Percentiles rank a stretch among this genome's conserved stretches.
Conservation (phyloP, 1,140 invertebrate genomes). For the Amyelois transitella region DNA sequence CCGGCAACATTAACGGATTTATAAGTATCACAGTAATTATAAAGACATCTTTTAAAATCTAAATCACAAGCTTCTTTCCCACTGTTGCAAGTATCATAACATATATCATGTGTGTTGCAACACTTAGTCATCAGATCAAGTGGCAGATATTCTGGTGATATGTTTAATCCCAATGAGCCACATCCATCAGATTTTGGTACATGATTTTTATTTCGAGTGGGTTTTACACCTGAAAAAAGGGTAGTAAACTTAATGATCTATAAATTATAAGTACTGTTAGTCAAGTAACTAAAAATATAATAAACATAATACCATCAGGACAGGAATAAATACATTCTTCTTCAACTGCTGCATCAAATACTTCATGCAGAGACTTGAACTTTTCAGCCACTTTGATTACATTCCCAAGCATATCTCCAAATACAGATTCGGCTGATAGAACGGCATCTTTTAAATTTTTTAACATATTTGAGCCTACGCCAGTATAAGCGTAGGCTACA, state of each 20-base stretch:
- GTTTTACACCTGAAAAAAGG: slow-evolving; percentile 75
- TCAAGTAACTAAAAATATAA: too few species aligned
- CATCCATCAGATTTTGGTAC: slow-evolving; percentile 86
- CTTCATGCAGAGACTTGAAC: slow-evolving; percentile 85
- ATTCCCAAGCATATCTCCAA: slow-evolving; percentile 84
- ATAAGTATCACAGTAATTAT: slow-evolving; percentile 86
- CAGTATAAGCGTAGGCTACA: slow-evolving; percentile 84
- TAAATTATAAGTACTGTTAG: not conserved
- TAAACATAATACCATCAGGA: slow-evolving; percentile 76
- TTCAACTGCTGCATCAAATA: slow-evolving; percentile 88
- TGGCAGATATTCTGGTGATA: slow-evolving; percentile 84
- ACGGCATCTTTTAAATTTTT: slow-evolving; percentile 84
- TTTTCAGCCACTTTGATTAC: slow-evolving; percentile 84
- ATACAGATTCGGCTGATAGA: slow-evolving; percentile 83
- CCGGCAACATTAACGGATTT: slow-evolving; percentile 77
- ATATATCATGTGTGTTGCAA: slow-evolving; percentile 90
- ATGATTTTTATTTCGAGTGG: slow-evolving; percentile 83
- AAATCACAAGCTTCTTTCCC: slow-evolving; percentile 91
- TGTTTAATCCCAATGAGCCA: slow-evolving; percentile 84
- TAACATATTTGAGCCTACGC: slow-evolving; percentile 84
- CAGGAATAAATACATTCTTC: slow-evolving; percentile 87
- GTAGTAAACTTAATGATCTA: not conserved
- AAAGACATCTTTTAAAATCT: slow-evolving; percentile 89
- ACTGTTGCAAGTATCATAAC: slow-evolving; percentile 91
- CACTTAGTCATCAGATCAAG: slow-evolving; percentile 86